Evolutionary conservation across 2,113 vertebrate species (phyloP).

Genomic region (Carassius gibelio): DNA sequence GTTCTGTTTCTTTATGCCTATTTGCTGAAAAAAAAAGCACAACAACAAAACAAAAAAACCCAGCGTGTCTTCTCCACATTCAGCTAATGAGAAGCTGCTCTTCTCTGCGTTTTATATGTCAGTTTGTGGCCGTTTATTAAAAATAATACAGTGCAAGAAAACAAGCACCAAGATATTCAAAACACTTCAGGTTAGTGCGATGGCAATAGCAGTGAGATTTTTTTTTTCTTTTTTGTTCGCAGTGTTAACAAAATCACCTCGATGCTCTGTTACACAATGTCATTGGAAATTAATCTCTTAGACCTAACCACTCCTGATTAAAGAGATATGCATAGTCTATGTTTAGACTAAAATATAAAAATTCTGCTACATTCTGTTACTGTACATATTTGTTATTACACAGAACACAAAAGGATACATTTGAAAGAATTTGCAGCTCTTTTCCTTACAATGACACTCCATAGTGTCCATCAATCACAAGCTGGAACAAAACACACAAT

Average conservation of each 20-base stretch:
- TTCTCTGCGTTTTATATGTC: not conserved
- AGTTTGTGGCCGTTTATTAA: conserved; percentile 31
- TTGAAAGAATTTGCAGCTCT: not conserved
- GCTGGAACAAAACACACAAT: not conserved
- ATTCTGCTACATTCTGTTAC: not conserved
- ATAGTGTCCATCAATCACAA: not conserved
- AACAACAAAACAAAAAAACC: not conserved
- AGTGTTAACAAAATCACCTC: not conserved
- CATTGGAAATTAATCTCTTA: conserved; percentile 10
- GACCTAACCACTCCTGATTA: conserved; percentile 34
- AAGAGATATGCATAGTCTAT: not conserved
- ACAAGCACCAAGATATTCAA: conserved; percentile 10
- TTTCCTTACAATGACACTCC: not conserved
- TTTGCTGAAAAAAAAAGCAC: not conserved
- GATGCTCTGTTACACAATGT: not conserved
- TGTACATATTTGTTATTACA: not conserved
- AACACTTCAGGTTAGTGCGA: not conserved
- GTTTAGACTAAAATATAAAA: not conserved
- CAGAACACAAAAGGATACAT: not conserved
- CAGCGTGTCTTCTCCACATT: not conserved
- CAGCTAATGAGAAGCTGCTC: conserved; percentile 42
- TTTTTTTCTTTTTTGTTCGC: not conserved
- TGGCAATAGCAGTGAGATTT: conserved; percentile 1
- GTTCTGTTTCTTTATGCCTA: not conserved
- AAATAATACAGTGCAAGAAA: conserved; percentile 5